Conservation (phyloP, 2,797 vertebrate genomes). For the Prunella strophiata region DNA sequence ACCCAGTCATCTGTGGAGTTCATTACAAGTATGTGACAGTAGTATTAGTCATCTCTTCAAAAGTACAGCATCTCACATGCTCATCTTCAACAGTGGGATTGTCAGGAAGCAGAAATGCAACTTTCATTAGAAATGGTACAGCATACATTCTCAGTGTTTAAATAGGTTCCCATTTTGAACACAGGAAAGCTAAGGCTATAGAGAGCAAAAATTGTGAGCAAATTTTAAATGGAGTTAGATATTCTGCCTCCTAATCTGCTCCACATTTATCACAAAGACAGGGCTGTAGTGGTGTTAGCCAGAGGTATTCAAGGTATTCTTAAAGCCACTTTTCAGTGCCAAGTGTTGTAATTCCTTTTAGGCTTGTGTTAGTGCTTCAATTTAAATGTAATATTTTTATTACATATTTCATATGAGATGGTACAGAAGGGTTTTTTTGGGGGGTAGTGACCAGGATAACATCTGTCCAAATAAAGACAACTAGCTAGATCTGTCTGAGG, state of each 20-base stretch:
- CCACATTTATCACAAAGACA: not conserved
- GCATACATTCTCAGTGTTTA: not conserved
- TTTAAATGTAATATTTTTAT: not conserved
- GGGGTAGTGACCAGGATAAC: not conserved
- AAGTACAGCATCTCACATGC: not conserved
- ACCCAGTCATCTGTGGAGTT: not conserved
- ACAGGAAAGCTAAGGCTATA: not conserved
- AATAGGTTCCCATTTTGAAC: not conserved
- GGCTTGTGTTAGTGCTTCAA: not conserved
- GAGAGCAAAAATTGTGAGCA: not conserved
- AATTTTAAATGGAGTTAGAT: not conserved
- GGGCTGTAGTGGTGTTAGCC: not conserved
- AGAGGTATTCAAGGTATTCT: not conserved
- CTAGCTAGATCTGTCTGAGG: not conserved
- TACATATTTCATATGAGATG: not conserved
- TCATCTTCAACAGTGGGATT: not conserved
- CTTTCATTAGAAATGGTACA: not conserved
- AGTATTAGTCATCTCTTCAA: conserved; percentile 10
- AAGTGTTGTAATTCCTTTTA: not conserved
- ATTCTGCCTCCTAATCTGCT: not conserved
- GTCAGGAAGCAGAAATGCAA: not conserved
- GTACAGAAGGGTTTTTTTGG: not conserved
- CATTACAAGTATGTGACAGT: not conserved
- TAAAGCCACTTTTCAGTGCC: not conserved
- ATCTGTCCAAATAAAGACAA: not conserved